Base-by-base conservation (phyloP, 1,140 invertebrate genomes). In the Heliconius congener region DNA sequence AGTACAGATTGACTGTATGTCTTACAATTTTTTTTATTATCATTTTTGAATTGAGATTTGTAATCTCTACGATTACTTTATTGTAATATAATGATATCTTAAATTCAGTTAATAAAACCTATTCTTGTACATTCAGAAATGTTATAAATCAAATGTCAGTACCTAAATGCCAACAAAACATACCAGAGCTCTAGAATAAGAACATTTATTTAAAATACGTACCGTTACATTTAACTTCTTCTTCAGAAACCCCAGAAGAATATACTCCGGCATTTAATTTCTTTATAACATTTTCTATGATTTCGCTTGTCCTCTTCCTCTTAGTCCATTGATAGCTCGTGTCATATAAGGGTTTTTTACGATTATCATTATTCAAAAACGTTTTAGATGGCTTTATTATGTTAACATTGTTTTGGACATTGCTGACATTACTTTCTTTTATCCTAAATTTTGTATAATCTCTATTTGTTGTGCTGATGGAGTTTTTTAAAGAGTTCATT, bases 201-300 rank as follows among this genome's bases (percentile, higher is more conserved):
- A 4, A 74, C 13, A 30, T 39, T 39, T 23, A 13, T n/a, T 39
- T 39, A 42, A 72, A 39, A 72, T 39, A n/a, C 71, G 19, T 72
- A 72, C 37, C 37, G 34, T 72, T n/a, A 72, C 16, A 18, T 80
- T 79, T 83, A 30, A 82, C 77, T n/a, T 90, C 81, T 73, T 71
- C 81, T 73, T 70, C 60, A 30, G 23, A 30, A 2, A 66, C 4
- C 60, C 60, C 60, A 27, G 60, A 88, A 73, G 90, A 92, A 85
- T 94, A 94, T 57, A 88, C 83, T 66, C 92, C 92, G 78, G 73
- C 87, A 74, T 84, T 88, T 23, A 94, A 86, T 76, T 92, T 93
- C 73, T 82, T 89, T 52, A 93, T 89, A 39, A 94, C 85, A 78
- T 87, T 92, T 30, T 94, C 92, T 60, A 94, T 90, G 46, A 91